Evolutionary conservation across 2,113 vertebrate genomes (phyloP), one percentile per base, ranked within the genome.

Genomic region (Periophthalmus modestus): DNA sequence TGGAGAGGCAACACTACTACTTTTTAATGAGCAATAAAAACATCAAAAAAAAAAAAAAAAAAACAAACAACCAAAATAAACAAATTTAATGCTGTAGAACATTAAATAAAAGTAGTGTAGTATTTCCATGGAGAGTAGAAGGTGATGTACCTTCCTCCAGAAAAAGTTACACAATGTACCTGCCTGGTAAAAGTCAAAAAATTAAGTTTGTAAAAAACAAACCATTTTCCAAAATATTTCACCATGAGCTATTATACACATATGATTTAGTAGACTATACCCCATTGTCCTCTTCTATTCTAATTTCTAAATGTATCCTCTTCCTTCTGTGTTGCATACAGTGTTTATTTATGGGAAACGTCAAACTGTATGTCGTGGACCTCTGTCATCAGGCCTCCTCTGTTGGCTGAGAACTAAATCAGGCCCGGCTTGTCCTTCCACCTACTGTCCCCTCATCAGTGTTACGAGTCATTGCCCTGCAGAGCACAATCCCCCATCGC

Each of bases 401-500:
- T 71, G 74, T 61, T 54, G 66, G n/a, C 61, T 28, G 50, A 74
- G 62, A 63, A 43, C 79, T 89, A 88, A 89, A 87, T 88, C 82
- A 87, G 68, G 72, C 82, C 80, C 74, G 71, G 72, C 76, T 78
- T 81, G 85, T 86, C 85, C 87, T 82, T 85, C 87, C 83, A 81
- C 76, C 81, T 74, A 76, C 83, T 82, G 77, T 43, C 72, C 83
- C 78, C 72, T 61, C 82, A 68, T 81, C 82, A 77, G 48, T 66
- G 87, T 75, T 77, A 83, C 74, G 81, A 87, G 71, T 85, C 84
- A 82, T 87, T 87, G 87, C 81, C 77, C 87, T 73, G 82, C 3
- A 10, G 73, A 82, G 84, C 74, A 72, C 81, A 75, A 82, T 84
- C 82, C 71, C 78, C 77, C 66, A 81, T 69, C 4, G 57, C 78